Base-by-base conservation (phyloP, 1,140 invertebrate species). In the Lanistes nyassanus region DNA sequence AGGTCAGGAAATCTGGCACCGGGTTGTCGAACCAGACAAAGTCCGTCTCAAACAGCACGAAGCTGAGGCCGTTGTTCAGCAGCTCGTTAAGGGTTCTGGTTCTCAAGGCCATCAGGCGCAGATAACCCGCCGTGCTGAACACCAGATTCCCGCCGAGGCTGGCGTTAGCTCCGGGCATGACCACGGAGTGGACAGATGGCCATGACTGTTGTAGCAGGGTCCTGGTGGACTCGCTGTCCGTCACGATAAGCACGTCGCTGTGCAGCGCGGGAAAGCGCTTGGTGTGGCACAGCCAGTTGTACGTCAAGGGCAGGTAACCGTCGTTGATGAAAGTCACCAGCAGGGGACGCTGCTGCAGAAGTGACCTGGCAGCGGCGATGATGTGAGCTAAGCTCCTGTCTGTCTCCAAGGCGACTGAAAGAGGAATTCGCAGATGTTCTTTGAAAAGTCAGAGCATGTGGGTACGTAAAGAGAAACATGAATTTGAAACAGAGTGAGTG, bases 241-340 rank as follows among this genome's bases (percentile, higher is more conserved):
- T 34, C 4, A 71, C 51, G 37, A 71, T 2, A 3, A 71, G 23
- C 2, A 71, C 21, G 26, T n/a, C 56, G 9, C 29, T 31, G 53
- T 58, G 51, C 0, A 71, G 16, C 11, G 51, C 68, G 26, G 53
- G 53, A 4, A 69, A n/a, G 11, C 36, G 6, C 13, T 26, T 34
- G 26, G 68, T 71, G 53, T 71, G 68, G n/a, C 68, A 71, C 51
- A 71, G 68, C 51, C 51, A 71, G 68, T 71, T 71, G 68, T 36
- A 58, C 13, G 53, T 71, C 26, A 71, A 58, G 5, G 68, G 68
- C 19, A 71, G 68, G 53, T 71, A 71, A 58, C 26, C 68, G 16
- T 34, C 26, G 68, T 71, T 71, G 68, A 71, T 34, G 53, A 71
- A 31, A 29, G 68, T 71, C 51, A 71, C 36, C 26, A 71, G 68